Conservation (phyloP, 2,113 vertebrate species). For the Phyllostomus hastatus region DNA sequence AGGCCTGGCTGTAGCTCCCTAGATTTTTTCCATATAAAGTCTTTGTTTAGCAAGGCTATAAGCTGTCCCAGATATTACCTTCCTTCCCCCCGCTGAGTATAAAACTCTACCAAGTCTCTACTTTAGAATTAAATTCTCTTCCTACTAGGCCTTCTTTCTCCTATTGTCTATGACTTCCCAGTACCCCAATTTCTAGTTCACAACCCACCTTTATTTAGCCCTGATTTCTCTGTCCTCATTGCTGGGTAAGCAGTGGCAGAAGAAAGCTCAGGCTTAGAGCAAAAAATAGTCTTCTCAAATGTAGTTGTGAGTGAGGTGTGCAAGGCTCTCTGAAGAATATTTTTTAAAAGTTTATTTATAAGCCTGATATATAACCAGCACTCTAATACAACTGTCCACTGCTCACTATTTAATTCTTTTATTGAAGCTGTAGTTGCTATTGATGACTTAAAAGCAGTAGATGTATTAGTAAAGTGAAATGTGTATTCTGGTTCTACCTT, state of each 20-base stretch:
- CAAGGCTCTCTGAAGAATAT: background rate
- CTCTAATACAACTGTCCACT: background rate
- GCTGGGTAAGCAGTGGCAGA: no score
- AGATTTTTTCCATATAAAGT: background rate
- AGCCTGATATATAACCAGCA: background rate
- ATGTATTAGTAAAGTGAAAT: background rate
- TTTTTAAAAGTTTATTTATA: background rate
- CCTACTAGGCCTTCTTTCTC: background rate
- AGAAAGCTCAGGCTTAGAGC: background rate
- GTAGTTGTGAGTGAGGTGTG: background rate
- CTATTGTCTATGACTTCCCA: background rate
- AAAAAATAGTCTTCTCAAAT: background rate
- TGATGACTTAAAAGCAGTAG: background rate
- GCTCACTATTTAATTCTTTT: background rate
- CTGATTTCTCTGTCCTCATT: background rate
- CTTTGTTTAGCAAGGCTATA: background rate
- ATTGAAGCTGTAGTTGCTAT: background rate
- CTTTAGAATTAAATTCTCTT: background rate
- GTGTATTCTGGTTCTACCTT: background rate
- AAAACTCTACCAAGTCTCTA: background rate
- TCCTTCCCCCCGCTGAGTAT: background rate
- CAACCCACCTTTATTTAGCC: background rate
- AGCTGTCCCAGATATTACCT: background rate
- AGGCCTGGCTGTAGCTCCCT: background rate
- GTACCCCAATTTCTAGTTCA: background rate